Base-by-base conservation (phyloP, 2,113 vertebrate genomes). In the Gobiocypris rarus region DNA sequence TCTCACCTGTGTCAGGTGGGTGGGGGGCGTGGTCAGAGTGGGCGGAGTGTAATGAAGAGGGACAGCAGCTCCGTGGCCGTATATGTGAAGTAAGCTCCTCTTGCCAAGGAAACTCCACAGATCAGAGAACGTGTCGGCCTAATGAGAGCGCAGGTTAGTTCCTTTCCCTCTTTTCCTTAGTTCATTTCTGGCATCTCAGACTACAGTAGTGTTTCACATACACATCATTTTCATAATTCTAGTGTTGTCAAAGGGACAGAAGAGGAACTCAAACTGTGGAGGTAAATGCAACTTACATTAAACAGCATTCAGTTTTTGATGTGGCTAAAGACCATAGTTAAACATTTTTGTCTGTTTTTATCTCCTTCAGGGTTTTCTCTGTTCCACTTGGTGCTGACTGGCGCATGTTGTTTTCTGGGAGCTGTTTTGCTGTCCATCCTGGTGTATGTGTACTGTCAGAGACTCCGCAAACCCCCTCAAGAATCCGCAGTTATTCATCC, bases 401-500 rank as follows among this genome's bases (percentile, higher is more conserved):
- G 97, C 0, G 83, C 94, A 9, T 96, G 96, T 76, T 97, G 96
- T 88, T 98, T 98, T 93, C 93, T 98, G 0, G 96, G 94, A 34
- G 98, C 97, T 0, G 95, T 96, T 24, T 93, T 99, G 80, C 91
- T 98, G 86, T 98, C 97, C 0, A 94, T 97, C 50, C 94, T 96
- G 22, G 95, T 95, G 61, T 98, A 96, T 59, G 92, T 96, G 41
- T 97, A 96, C 90, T 98, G 95, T 89, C 96, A 98, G 88, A 95
- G 94, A 84, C 95, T 95, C 75, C 96, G 95, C 89, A 95, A 95
- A 28, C 95, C 97, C n/a, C 94, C 96, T 5, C 96, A 96, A 54
- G 97, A 98, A 90, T 97, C 96, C 0, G 96, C 96, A 0, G 95
- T 96, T n/a, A 96, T 98, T 90, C 98, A 98, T 90, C 97, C 97